Base-by-base conservation (phyloP, 2,797 vertebrate genomes). In the Enteromius argenteus region DNA sequence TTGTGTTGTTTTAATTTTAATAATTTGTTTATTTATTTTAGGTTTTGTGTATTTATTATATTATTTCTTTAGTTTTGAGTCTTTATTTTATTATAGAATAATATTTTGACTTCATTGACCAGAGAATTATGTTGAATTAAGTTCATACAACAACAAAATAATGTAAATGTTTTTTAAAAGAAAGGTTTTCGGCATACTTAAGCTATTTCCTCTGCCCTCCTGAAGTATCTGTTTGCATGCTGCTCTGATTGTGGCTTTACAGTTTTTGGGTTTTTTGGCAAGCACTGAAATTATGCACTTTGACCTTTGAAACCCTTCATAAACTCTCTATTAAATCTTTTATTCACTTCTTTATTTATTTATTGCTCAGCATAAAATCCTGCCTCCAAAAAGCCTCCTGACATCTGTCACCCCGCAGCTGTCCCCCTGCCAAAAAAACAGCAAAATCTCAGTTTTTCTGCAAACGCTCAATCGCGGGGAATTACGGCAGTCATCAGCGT, bases 371-470 rank as follows among this genome's bases (percentile, higher is more conserved):
- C 79, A 72, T 92, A 90, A 94, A 95, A 92, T 89, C 92, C 91
- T 86, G 85, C 88, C 89, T 72, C 92, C 92, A 93, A 93, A 79
- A 60, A 94, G 93, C 93, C 92, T 93, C 91, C 91, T 92, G 92
- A 94, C 92, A 94, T 95, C 91, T 94, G 93, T 91, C 92, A 92
- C 90, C 56, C 49, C 88, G 23, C 94, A 92, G 89, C 92, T 92
- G 93, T 93, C 89, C 88, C 88, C 88, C 90, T 91, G 93, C 92
- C 93, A 94, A 89, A 86, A 86, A 91, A 87, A 13, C 91, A 67
- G 83, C 84, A 86, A 87, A 85, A 78, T 86, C 90, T 90, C 69
- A 67, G 80, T 89, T 85, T 84, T 91, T 90, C 92, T 74, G 49
- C 66, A 44, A 69, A 60, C 39, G 60, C 77, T 37, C n/a, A 73